phyloP scores from a whole-genome alignment of 2,888 invertebrate species.

The Drosophila affinis region DNA sequence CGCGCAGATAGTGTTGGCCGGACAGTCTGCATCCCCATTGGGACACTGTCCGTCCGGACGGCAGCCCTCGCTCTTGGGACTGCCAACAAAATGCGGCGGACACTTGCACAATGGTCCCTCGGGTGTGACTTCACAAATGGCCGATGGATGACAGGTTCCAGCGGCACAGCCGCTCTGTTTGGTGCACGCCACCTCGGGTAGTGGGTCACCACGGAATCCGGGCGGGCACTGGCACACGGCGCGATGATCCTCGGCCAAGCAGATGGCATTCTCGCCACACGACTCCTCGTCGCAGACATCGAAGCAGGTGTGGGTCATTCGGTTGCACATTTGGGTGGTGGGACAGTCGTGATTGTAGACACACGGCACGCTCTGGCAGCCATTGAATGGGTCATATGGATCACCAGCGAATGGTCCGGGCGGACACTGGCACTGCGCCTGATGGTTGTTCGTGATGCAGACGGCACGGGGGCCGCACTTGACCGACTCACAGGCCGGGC shows the following conservation, averaged over 20 bases:
- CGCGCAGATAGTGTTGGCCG: conserved; percentile 89
- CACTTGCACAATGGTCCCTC: conserved; percentile 91
- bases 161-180: conserved; percentile 88
- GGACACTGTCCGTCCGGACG: conserved; percentile 90
- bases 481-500: conserved; percentile 90
- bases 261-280: conserved; percentile 94
- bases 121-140: conserved; percentile 89
- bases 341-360: conserved; percentile 94
- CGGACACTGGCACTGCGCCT: conserved; percentile 94
- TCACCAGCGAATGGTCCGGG: conserved; percentile 94
- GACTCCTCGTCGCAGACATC: conserved; percentile 92
- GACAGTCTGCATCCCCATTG: conserved; percentile 90
- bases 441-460: conserved; percentile 95
- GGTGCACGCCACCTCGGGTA: conserved; percentile 92
- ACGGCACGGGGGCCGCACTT: conserved; percentile 94
- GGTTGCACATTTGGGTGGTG: conserved; percentile 90
- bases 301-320: conserved; percentile 91
- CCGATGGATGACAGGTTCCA: conserved; percentile 92
- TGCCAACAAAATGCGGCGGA: conserved; percentile 90
- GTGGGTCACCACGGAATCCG: conserved; percentile 91
- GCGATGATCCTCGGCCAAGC: conserved; percentile 93
- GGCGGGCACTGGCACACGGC: conserved; percentile 93
- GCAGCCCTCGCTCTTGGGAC: conserved; percentile 90
- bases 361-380: conserved; percentile 92
- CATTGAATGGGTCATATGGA: conserved; percentile 90